These are phyloP conservation scores for Aphelinus atriplicis DNA, from an alignment of 1,140 invertebrate genomes.

Conservation along the genomic window DNA sequence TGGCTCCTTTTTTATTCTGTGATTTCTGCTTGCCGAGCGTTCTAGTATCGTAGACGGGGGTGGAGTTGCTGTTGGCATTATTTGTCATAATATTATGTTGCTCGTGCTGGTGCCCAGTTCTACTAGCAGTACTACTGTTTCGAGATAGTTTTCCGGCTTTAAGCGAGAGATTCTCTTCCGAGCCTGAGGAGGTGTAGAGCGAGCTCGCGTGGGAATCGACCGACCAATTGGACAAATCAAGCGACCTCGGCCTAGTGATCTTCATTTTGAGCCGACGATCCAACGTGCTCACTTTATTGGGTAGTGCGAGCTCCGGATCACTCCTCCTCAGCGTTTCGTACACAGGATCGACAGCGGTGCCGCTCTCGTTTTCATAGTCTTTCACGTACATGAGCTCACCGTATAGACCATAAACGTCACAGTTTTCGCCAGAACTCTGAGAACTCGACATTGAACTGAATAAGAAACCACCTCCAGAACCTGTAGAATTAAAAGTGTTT, in stretches of 20 bases:
- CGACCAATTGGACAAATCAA: slow-evolving; percentile 88
- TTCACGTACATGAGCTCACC: slow-evolving; percentile 90
- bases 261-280: slow-evolving; percentile 83
- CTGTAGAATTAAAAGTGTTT: slow-evolving; percentile 6
- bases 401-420: slow-evolving; percentile 89
- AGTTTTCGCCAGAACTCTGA: slow-evolving; percentile 73
- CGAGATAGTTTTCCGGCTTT: slow-evolving; percentile 73
- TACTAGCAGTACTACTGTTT: slow-evolving; percentile 77
- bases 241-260: slow-evolving; percentile 79
- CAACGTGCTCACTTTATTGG: slow-evolving; percentile 81
- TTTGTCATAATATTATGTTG: slow-evolving; percentile 40
- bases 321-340: slow-evolving; percentile 80
- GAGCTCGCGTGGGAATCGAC: slow-evolving; percentile 87
- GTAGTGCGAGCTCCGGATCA: slow-evolving; percentile 85
- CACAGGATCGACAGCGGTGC: slow-evolving; percentile 75
- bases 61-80: background rate
- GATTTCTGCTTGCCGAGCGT: slow-evolving; percentile 38
- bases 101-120: slow-evolving; percentile 67
- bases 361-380: slow-evolving; percentile 84
- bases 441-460: slow-evolving; percentile 68
- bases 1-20: slow-evolving; percentile 50
- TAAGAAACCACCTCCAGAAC: slow-evolving; percentile 65
- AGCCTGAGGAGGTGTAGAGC: slow-evolving; percentile 81
- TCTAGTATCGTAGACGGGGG: slow-evolving; percentile 8
- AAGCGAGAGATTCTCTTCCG: slow-evolving; percentile 80